Evolutionary conservation across 37 sponge, comb jelly and placozoan species (phyloP).

Genomic region (Corticium candelabrum): DNA sequence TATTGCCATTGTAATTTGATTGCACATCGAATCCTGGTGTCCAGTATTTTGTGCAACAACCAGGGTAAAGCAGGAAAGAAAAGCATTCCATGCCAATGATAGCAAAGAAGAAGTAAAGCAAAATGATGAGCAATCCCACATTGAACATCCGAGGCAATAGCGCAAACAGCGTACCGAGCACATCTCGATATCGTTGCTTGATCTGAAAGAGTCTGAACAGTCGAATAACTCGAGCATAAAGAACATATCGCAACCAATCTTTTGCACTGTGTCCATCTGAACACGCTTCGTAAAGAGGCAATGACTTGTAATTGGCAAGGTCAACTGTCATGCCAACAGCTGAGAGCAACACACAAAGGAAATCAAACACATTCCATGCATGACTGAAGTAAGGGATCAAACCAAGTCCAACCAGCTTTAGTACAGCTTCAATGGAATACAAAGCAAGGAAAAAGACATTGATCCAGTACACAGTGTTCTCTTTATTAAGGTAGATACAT

Average conservation of each 20-base stretch:
- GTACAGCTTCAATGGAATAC: conserved; percentile 45
- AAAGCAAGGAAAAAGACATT: background rate
- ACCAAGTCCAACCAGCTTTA: conserved; percentile 54
- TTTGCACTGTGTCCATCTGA: background rate
- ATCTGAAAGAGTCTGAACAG: conserved; percentile 45
- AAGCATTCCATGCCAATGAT: conserved; percentile 77
- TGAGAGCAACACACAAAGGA: background rate
- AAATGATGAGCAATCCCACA: conserved; percentile 26
- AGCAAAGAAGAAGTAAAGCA: conserved; percentile 62
- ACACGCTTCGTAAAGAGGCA: background rate
- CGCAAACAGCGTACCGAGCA: conserved; percentile 51
- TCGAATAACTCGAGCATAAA: background rate
- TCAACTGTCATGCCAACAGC: background rate
- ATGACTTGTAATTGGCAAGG: too few species aligned
- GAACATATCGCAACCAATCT: background rate
- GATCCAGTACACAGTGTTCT: background rate
- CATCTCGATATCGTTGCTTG: conserved; percentile 57
- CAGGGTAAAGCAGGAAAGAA: background rate
- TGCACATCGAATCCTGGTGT: background rate
- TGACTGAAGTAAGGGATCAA: conserved; percentile 47
- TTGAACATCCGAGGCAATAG: conserved; percentile 46
- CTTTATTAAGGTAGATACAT: background rate
- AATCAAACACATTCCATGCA: conserved; percentile 43
- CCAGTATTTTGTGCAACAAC: background rate
- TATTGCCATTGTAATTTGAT: conserved; percentile 7